phyloP scores from a whole-genome alignment of 2,797 vertebrate genomes.

The Spinibarbus caldwelli region DNA sequence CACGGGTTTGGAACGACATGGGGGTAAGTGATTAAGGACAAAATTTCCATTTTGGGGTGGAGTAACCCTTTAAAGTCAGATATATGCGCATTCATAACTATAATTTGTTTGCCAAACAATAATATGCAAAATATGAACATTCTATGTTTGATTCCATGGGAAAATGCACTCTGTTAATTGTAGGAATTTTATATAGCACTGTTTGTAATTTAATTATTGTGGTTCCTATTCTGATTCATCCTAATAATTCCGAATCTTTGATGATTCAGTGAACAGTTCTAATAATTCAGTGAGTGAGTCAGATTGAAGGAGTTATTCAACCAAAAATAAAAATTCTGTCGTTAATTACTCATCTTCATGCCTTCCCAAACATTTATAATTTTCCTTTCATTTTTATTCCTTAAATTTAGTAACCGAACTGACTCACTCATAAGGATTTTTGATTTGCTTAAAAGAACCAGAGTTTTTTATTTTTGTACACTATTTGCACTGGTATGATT shows the following conservation, averaged over 20 bases:
- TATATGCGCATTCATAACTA: neutral
- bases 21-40: too few species aligned
- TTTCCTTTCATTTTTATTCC: neutral
- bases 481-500: neutral
- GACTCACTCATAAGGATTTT: neutral
- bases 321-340: neutral
- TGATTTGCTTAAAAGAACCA: neutral
- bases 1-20: too few species aligned
- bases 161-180: neutral
- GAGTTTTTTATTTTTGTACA: neutral
- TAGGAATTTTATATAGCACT: neutral
- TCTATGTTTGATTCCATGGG: neutral
- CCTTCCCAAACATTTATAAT: neutral
- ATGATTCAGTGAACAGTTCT: neutral
- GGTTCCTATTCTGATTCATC: neutral
- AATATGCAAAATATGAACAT: neutral
- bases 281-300: neutral
- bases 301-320: neutral
- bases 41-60: too few species aligned
- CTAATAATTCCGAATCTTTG: neutral
- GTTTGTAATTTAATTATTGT: neutral
- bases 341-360: too few species aligned
- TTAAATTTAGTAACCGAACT: neutral
- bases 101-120: constrained; percentile 11
- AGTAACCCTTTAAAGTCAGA: too few species aligned